Conservation (phyloP, 1,140 invertebrate species). For the Orchesella cincta region DNA sequence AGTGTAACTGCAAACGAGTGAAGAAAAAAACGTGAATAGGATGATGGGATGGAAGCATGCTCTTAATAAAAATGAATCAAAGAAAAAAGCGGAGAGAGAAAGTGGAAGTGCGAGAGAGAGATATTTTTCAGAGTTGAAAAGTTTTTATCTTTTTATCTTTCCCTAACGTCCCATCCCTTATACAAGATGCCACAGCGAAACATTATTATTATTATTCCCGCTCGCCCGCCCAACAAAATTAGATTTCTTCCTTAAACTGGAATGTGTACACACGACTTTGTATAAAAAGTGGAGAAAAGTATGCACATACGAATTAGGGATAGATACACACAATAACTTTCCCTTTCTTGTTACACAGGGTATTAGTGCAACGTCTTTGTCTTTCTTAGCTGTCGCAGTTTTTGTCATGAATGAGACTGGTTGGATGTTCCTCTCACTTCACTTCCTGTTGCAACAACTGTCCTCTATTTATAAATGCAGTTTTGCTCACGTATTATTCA, state of each 20-base stretch:
- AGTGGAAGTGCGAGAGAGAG: neutral
- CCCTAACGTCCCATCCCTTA: conserved; percentile 49
- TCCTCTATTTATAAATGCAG: too few relatives aligned
- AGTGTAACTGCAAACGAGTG: too few relatives aligned
- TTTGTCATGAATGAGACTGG: too few relatives aligned
- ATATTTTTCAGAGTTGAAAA: conserved; percentile 46
- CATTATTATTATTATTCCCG: conserved; percentile 50
- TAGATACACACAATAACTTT: too few relatives aligned
- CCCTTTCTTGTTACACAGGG: too few relatives aligned
- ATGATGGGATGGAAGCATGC: neutral
- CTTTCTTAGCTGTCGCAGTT: too few relatives aligned
- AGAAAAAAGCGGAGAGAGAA: conserved; percentile 20
- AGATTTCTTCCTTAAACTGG: conserved; percentile 26
- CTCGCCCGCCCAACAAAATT: conserved; percentile 42
- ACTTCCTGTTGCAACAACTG: neutral
- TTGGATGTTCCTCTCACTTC: too few relatives aligned
- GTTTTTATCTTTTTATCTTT: conserved; percentile 52
- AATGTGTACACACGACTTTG: too few relatives aligned
- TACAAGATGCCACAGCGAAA: conserved; percentile 41
- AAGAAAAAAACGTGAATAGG: too few relatives aligned
- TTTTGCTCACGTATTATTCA: neutral
- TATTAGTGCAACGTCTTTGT: too few relatives aligned
- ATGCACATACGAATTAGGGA: too few relatives aligned
- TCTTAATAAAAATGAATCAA: conserved; percentile 43
- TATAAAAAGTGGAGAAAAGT: too few relatives aligned